Evolutionary conservation across 2,888 invertebrate genomes (phyloP), one percentile per base, ranked within the genome.

Genomic region (Diplolepis rosae): DNA sequence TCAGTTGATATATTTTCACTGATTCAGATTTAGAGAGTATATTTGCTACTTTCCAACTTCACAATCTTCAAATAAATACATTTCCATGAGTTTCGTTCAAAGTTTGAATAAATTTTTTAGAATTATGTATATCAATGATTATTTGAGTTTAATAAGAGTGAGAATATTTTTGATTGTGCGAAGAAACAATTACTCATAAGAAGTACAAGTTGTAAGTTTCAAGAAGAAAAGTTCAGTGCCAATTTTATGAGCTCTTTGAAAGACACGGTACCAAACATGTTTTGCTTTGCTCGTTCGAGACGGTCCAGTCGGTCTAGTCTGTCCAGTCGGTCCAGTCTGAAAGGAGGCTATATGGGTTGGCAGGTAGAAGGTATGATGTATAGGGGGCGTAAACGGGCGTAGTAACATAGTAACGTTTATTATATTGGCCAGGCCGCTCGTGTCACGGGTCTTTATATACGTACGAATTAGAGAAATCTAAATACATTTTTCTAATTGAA

Each of bases 361-460:
- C 81, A 81, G 81, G 79, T 81, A 82, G 72, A 69, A 79, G 76
- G 79, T 71, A 70, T 84, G 84, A 87, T 84, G 83, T 83, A 85
- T 85, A 78, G 82, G 80, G 85, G 85, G 87, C 84, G 86, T 84
- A 79, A 82, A 82, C 84, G 79, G 77, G 75, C 80, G 81, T 82
- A 80, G 82, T 82, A 83, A 85, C 84, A 83, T 83, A 83, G 86
- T 84, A 84, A 83, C 83, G 80, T 87, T 85, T 83, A 83, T 85
- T 86, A 83, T 84, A 83, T 83, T 82, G 80, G 80, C 78, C 71
- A 80, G 75, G 71, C 73, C 71, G 72, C 77, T 76, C 77, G 76
- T 73, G 77, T 76, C 78, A 68, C 73, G 70, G 65, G 70, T 65
- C 54, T 68, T 72, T 77, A 72, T 75, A 68, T 74, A 72, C 39